Evolutionary conservation across 1,140 invertebrate species (phyloP).

Genomic region (fruit fly (Drosophila melanogaster)): Release_6_plus_ISO1_MT NT_037436.4:20509001-20509500

Average conservation of each 20-base stretch:
- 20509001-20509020: constrained; percentile 8
- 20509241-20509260: background rate
- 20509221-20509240: constrained; percentile 3
- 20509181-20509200: no score
- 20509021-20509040: constrained; percentile 1
- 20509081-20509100: constrained; percentile 55
- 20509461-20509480: no score
- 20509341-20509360: constrained; percentile 4
- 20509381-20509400: background rate
- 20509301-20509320: constrained; percentile 40
- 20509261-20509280: constrained; percentile 48
- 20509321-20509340: constrained; percentile 30
- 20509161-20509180: constrained; percentile 49
- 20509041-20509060: constrained; percentile 45
- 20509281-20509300: constrained; percentile 44
- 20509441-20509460: no score
- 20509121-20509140: constrained; percentile 52
- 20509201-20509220: background rate
- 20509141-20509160: background rate
- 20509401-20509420: no score
- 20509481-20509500: no score
- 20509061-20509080: constrained; percentile 50
- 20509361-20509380: background rate
- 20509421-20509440: no score
- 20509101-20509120: constrained; percentile 9